Evolutionary conservation across 2,888 invertebrate species (phyloP).

Genomic region (Drosophila histrio): DNA sequence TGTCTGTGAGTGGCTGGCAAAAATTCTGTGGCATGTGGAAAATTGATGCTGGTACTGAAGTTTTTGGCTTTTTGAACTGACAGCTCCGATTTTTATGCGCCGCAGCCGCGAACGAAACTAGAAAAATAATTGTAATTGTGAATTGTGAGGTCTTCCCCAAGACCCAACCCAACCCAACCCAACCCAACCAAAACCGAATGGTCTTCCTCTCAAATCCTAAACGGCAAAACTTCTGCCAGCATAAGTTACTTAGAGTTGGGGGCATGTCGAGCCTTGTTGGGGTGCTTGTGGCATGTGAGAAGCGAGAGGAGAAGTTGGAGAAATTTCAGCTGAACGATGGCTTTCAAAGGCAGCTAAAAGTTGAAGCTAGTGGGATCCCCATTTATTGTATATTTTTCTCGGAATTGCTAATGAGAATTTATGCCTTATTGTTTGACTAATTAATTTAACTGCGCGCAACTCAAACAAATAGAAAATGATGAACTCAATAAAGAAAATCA

Average conservation of each 20-base stretch:
- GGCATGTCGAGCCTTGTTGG: background rate
- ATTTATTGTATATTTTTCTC: constrained; percentile 38
- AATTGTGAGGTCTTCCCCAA: constrained; percentile 33
- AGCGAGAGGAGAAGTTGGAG: background rate
- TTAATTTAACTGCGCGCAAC: constrained; percentile 20
- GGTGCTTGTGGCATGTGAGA: constrained; percentile 1
- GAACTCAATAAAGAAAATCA: constrained; percentile 13
- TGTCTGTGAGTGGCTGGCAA: constrained; percentile 22
- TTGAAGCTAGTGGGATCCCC: background rate
- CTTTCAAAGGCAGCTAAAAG: background rate
- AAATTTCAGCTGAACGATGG: background rate
- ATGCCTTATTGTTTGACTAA: constrained; percentile 40
- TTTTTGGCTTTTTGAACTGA: constrained; percentile 80
- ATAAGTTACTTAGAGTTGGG: constrained; percentile 8
- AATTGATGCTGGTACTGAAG: constrained; percentile 76
- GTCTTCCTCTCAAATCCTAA: background rate
- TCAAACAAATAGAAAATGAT: constrained; percentile 8
- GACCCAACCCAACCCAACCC: background rate
- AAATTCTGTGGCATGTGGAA: constrained; percentile 65
- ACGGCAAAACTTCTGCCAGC: constrained; percentile 19
- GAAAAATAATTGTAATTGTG: constrained; percentile 74
- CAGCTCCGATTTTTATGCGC: constrained; percentile 75
- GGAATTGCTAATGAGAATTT: constrained; percentile 60
- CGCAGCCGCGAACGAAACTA: constrained; percentile 50
- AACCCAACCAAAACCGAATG: background rate